Conservation (phyloP, 2,797 vertebrate species). For the Crenichthys baileyi region DNA sequence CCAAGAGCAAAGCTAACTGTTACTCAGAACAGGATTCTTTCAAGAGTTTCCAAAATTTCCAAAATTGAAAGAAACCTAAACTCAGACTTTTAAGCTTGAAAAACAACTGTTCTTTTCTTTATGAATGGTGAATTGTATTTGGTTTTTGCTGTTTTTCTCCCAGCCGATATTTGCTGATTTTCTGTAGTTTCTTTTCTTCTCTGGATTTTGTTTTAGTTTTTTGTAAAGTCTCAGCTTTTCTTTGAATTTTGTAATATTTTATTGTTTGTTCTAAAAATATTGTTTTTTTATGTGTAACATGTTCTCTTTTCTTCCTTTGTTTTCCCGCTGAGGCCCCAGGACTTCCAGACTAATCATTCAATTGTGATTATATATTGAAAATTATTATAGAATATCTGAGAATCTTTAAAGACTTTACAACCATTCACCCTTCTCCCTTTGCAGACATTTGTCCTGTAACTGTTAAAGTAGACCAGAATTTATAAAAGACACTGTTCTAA, state of each 20-base stretch:
- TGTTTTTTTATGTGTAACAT: not conserved
- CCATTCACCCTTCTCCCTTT: too few relatives aligned
- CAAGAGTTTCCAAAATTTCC: not conserved
- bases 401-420: too few relatives aligned
- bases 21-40: not conserved
- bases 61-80: not conserved
- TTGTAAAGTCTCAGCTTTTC: not conserved
- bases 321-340: too few relatives aligned
- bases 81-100: not conserved
- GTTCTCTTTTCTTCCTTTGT: not conserved
- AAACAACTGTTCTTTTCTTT: not conserved
- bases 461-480: too few relatives aligned
- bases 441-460: too few relatives aligned
- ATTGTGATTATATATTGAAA: too few relatives aligned
- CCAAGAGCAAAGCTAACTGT: not conserved
- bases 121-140: not conserved
- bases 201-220: not conserved
- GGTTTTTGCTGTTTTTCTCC: too few relatives aligned
- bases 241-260: not conserved
- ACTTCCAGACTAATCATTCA: too few relatives aligned
- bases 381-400: too few relatives aligned
- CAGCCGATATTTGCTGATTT: not conserved
- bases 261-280: too few relatives aligned
- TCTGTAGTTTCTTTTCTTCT: not conserved
- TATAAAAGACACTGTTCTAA: too few relatives aligned